These are phyloP conservation scores for Ennomos quercinarius DNA, from an alignment of 2,888 invertebrate genomes.

Conservation along the genomic window DNA sequence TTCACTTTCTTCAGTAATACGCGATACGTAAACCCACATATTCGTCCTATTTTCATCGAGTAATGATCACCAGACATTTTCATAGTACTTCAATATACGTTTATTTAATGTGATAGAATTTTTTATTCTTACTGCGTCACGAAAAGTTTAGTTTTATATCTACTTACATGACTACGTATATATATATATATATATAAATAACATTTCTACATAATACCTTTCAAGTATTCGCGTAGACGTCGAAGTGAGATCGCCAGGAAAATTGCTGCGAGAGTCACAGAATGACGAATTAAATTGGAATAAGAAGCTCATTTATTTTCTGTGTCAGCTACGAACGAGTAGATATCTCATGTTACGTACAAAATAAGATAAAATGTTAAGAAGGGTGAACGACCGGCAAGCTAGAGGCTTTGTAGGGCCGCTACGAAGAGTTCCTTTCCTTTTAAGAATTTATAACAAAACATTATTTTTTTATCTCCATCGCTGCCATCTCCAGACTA, in stretches of 20 bases:
- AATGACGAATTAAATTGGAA: constrained; percentile 37
- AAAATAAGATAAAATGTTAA: constrained; percentile 19
- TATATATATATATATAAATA: too few species aligned
- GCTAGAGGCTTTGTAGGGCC: constrained; percentile 10
- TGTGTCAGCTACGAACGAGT: constrained; percentile 27
- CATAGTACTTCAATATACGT: constrained; percentile 3
- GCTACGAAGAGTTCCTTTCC: constrained; percentile 17
- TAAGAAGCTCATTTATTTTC: constrained; percentile 27
- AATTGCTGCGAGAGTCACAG: constrained; percentile 28
- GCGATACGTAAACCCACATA: constrained; percentile 9
- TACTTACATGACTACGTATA: constrained; percentile 28
- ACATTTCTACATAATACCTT: constrained; percentile 17
- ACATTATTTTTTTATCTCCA: constrained; percentile 23
- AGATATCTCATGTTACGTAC: constrained; percentile 23
- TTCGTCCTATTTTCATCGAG: constrained; percentile 16
- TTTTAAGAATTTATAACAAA: constrained; percentile 19
- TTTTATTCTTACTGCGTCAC: constrained; percentile 21
- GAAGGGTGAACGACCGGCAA: constrained; percentile 15
- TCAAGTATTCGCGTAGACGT: constrained; percentile 25
- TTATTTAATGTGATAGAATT: constrained; percentile 10
- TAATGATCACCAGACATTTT: constrained; percentile 20
- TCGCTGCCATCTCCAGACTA: constrained; percentile 7
- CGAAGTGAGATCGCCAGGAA: constrained; percentile 15
- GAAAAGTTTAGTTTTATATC: constrained; percentile 16
- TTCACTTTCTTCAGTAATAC: constrained; percentile 18